These are phyloP conservation scores for Panzeria rudis DNA, from an alignment of 2,888 invertebrate species.

Conservation along the genomic window DNA sequence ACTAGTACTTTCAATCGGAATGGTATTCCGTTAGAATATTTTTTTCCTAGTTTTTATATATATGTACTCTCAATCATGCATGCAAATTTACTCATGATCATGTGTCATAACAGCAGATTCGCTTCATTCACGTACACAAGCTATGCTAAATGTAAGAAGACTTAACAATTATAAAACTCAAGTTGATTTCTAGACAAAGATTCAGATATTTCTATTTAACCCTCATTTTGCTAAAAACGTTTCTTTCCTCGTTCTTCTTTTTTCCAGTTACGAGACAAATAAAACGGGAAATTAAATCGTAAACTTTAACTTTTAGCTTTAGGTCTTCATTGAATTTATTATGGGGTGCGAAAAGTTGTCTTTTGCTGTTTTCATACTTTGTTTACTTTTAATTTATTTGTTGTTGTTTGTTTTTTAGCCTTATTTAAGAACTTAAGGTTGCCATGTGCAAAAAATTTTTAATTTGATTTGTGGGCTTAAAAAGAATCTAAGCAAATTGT, in stretches of 20 bases:
- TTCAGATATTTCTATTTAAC: constrained; percentile 11
- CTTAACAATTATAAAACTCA: constrained; percentile 31
- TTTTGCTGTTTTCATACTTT: constrained; percentile 17
- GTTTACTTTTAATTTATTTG: constrained; percentile 14
- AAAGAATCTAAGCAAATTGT: too few relatives aligned
- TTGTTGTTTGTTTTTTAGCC: constrained; percentile 1
- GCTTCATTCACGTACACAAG: too few relatives aligned
- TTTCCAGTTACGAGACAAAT: neutral
- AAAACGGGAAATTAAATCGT: constrained; percentile 43
- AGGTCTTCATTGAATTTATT: constrained; percentile 24
- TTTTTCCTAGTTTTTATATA: too few relatives aligned
- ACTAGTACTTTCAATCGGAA: too few relatives aligned
- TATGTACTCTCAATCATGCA: too few relatives aligned
- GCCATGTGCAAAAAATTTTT: constrained; percentile 7
- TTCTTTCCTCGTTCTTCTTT: neutral
- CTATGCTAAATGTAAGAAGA: constrained; percentile 12
- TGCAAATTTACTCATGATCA: too few relatives aligned
- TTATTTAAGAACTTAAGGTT: neutral
- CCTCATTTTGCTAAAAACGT: constrained; percentile 29
- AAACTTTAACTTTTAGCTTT: constrained; percentile 38
- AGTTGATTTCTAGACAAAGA: constrained; percentile 20
- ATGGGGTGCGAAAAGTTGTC: neutral
- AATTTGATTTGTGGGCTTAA: too few relatives aligned
- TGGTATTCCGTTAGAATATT: too few relatives aligned
- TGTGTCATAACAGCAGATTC: too few relatives aligned